Percentiles rank a stretch among this genome's conserved stretches.
Evolutionary conservation across 2,888 invertebrate genomes (phyloP).

Genomic region (Electrophaes corylata): DNA sequence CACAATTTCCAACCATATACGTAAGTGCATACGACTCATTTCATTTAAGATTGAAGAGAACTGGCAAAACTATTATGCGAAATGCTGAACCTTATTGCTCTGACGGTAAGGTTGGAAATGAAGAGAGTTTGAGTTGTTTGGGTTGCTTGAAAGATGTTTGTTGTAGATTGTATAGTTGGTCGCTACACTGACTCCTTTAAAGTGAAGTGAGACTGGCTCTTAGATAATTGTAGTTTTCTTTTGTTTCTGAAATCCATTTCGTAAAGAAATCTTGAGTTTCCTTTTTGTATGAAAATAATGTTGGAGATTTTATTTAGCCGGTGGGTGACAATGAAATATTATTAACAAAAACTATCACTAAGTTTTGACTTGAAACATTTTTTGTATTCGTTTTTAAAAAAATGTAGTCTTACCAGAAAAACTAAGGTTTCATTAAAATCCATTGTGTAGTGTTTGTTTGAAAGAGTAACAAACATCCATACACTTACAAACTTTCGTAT

Average conservation of each 20-base stretch:
- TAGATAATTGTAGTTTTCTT: constrained; percentile 29
- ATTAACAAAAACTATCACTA: not conserved
- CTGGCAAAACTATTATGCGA: not conserved
- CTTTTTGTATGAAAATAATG: not conserved
- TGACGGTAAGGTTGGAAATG: constrained; percentile 21
- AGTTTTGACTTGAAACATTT: too few relatives aligned
- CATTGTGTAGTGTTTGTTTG: too few relatives aligned
- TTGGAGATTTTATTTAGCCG: not conserved
- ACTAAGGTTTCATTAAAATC: too few relatives aligned
- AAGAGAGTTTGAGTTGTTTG: not conserved
- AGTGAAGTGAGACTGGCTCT: constrained; percentile 36
- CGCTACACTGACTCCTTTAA: constrained; percentile 28
- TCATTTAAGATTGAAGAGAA: not conserved
- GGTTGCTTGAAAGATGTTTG: constrained; percentile 22
- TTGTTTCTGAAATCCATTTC: constrained; percentile 23
- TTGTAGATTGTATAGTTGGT: constrained; percentile 31
- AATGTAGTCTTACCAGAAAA: too few relatives aligned
- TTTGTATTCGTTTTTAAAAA: too few relatives aligned
- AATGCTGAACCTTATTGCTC: not conserved
- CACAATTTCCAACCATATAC: constrained; percentile 6
- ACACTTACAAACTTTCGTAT: too few relatives aligned
- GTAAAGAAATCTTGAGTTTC: constrained; percentile 1
- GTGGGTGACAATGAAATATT: not conserved
- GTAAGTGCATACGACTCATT: not conserved
- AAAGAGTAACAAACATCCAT: too few relatives aligned